These are phyloP conservation scores for Globia sparganii DNA, from an alignment of 2,888 invertebrate genomes.

Conservation along the genomic window DNA sequence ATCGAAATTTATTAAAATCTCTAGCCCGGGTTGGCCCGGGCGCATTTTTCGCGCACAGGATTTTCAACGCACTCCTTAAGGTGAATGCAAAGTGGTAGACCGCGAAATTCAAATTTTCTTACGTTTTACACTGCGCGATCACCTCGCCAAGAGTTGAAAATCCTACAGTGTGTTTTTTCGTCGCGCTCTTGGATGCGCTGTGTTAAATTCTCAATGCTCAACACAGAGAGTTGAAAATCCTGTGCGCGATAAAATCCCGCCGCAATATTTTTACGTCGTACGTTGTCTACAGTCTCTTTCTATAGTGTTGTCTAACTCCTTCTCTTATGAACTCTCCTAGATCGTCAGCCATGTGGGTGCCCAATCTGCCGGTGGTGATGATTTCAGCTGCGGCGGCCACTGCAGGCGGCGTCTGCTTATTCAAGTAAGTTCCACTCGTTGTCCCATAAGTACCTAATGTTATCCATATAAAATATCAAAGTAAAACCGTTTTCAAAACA, in stretches of 20 bases:
- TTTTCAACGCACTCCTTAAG: no score
- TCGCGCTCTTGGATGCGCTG: no score
- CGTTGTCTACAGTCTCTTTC: neutral
- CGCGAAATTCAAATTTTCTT: no score
- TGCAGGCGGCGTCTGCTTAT: constrained; percentile 88
- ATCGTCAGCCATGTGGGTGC: constrained; percentile 79
- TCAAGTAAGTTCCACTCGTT: constrained; percentile 87
- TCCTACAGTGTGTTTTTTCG: no score
- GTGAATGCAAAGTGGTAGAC: no score
- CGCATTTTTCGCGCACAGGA: neutral
- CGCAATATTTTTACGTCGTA: no score
- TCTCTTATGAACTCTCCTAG: constrained; percentile 15
- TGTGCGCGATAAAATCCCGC: no score
- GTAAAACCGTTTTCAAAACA: neutral
- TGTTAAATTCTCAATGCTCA: no score
- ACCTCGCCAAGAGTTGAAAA: no score
- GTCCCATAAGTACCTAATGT: neutral
- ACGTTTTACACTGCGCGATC: no score
- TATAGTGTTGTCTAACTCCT: neutral
- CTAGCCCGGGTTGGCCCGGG: neutral
- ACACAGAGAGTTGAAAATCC: no score
- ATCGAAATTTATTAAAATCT: neutral
- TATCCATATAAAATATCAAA: neutral
- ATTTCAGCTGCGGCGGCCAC: constrained; percentile 88
- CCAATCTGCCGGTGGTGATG: constrained; percentile 87